phyloP scores from a whole-genome alignment of 92 coral and sea anemone genomes.

The Actinostola sp. region DNA sequence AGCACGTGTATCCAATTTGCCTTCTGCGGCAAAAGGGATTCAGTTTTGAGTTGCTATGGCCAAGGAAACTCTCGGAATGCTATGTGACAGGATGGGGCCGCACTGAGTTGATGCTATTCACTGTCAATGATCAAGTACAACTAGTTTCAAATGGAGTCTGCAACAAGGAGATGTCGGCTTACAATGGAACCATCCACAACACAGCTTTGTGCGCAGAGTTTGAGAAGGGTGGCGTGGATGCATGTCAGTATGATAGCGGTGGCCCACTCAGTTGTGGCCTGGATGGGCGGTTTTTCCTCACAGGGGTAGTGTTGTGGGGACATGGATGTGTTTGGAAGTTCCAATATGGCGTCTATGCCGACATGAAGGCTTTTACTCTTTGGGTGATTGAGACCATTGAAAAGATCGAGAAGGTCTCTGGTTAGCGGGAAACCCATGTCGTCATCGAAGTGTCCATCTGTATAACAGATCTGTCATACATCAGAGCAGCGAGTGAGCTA shows the following conservation, averaged over 20 bases:
- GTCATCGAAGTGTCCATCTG: not conserved
- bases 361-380: slow-evolving; percentile 71
- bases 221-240: slow-evolving; percentile 84
- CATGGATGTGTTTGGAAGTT: slow-evolving; percentile 77
- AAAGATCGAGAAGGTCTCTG: not conserved
- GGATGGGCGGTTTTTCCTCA: slow-evolving; percentile 67
- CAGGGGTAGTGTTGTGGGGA: slow-evolving; percentile 94
- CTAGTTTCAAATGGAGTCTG: slow-evolving; percentile 68
- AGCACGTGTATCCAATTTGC: not conserved
- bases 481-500: too few relatives aligned
- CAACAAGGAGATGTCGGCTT: slow-evolving; percentile 66
- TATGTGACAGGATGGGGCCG: slow-evolving; percentile 88
- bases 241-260: slow-evolving; percentile 93
- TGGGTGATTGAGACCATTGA: slow-evolving; percentile 67
- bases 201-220: slow-evolving; percentile 90
- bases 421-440: not conserved
- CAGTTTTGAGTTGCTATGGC: too few relatives aligned
- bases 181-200: slow-evolving; percentile 78
- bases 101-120: slow-evolving; percentile 59
- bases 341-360: slow-evolving; percentile 90
- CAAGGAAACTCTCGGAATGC: too few relatives aligned
- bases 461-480: not conserved
- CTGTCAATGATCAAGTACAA: slow-evolving; percentile 62
- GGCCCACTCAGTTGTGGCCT: slow-evolving; percentile 76
- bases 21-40: too few relatives aligned